A percentile compares a stretch with the other conserved stretches of the same genome.
These are phyloP conservation scores for Dromococcyx pavoninus DNA, from an alignment of 2,797 vertebrate species.

Conservation along the genomic window DNA sequence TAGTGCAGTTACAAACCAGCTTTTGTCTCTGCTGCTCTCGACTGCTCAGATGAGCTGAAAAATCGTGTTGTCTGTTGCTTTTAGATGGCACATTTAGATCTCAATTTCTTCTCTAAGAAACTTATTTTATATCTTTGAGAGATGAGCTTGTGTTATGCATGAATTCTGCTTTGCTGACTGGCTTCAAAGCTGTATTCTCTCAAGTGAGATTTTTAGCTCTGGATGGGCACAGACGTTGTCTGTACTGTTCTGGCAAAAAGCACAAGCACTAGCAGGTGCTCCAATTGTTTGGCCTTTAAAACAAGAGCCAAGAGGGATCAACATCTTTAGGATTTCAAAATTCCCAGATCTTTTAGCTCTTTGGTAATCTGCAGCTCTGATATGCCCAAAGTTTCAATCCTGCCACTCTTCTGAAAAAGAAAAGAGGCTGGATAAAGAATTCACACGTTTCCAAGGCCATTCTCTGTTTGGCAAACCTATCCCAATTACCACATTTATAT, in stretches of 20 bases:
- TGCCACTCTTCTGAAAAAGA: background rate
- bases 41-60: background rate
- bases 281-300: slow-evolving; percentile 11
- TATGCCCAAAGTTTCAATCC: background rate
- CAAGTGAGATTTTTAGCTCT: slow-evolving; percentile 8
- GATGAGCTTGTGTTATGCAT: background rate
- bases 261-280: slow-evolving; percentile 17
- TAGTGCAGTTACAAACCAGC: background rate
- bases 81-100: background rate
- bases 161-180: background rate
- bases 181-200: background rate
- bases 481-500: background rate
- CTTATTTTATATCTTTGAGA: background rate
- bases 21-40: background rate
- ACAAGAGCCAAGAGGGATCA: background rate
- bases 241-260: background rate
- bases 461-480: background rate
- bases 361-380: background rate
- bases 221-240: background rate
- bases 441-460: background rate
- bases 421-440: background rate
- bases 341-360: background rate
- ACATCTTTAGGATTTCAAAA: background rate
- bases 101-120: background rate
- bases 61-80: background rate